Evolutionary conservation across 1,140 invertebrate species (phyloP).

Genomic region (Sarcophaga peregrina): DNA sequence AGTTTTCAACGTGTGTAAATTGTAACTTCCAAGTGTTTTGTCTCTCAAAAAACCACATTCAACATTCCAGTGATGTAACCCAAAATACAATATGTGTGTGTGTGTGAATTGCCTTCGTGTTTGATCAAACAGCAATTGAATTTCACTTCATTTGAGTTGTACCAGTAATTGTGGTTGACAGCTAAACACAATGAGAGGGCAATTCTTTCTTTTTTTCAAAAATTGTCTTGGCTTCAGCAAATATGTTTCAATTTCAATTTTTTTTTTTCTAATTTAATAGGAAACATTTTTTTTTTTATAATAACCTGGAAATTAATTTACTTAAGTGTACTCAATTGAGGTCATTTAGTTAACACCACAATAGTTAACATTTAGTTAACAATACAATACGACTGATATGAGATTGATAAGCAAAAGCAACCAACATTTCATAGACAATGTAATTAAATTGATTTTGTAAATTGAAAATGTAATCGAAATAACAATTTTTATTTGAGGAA

Average conservation of each 20-base stretch:
- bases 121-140: conserved; percentile 65
- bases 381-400: background rate
- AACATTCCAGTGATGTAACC: background rate
- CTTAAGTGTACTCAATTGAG: background rate
- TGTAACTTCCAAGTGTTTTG: background rate
- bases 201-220: background rate
- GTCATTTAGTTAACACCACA: background rate
- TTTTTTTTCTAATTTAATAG: background rate
- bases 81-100: background rate
- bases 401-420: no score
- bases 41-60: background rate
- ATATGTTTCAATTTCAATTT: background rate
- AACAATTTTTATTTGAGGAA: no score
- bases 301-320: no score
- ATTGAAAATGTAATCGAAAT: no score
- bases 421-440: no score
- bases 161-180: conserved; percentile 50
- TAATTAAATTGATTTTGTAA: no score
- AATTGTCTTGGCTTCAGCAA: background rate
- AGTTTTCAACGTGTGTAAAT: no score
- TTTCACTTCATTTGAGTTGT: conserved; percentile 61
- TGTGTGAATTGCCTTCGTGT: conserved; percentile 45
- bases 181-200: conserved; percentile 42
- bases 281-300: background rate
- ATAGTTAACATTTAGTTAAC: background rate